Base-by-base conservation (phyloP, 2,113 vertebrate genomes). In the Dendropsophus ebraccatus region DNA sequence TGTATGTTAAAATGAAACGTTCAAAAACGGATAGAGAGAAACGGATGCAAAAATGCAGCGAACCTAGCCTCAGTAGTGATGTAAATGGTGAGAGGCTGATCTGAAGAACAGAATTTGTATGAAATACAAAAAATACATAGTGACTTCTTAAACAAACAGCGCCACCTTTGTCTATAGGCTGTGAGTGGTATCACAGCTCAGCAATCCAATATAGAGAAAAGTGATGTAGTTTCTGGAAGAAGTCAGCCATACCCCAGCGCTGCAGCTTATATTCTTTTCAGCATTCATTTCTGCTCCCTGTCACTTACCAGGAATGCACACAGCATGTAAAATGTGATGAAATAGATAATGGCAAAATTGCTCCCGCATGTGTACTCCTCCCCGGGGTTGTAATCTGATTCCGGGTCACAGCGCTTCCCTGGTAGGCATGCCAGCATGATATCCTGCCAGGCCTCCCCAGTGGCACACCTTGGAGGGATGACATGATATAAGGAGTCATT, bases 241-340 rank as follows among this genome's bases (percentile, higher is more conserved):
- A 52, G 50, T 16, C 50, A 52, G 14, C 13, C 50, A 52, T 52
- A 58, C 56, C 56, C 8, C 9, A n/a, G 23, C 56, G 9, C 21
- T 8, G 21, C 21, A 58, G 56, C 5, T 52, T 52, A 52, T 2
- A 2, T 17, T 17, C 10, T 52, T 13, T 49, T 49, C 47, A 49
- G 47, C 47, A 49, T 54, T 0, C 50, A 16, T 23, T 16, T 67
- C 11, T 30, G 60, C 4, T 28, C 7, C 10, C 37, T 11, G 1
- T 16, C 62, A 86, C 90, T 88, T 93, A 99, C 98, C 97, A 99
- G 92, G 92, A 99, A 99, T 0, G 98, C 98, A 86, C 98, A 99
- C 74, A 99, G 96, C 98, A 99, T 99, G 90, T 99, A 99, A 93
- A 99, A 99, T 49, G 94, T 97, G 93, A 99, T 99, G 92, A 99